phyloP scores from a whole-genome alignment of 2,797 vertebrate species.

The Rhabdomys pumilio region DNA sequence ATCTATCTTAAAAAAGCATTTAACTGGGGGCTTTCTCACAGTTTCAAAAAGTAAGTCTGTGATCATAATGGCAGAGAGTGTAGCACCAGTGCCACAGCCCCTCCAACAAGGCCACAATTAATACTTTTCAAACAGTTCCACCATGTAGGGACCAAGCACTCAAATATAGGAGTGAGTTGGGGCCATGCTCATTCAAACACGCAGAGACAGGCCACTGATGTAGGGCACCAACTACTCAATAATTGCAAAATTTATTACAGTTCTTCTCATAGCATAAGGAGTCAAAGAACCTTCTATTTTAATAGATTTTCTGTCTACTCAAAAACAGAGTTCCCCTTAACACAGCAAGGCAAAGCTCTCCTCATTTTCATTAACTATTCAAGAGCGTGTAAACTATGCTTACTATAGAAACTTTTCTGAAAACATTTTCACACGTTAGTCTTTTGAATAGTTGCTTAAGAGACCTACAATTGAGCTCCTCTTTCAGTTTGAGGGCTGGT shows the following conservation, averaged over 20 bases:
- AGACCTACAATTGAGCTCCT: not conserved
- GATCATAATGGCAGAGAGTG: not conserved
- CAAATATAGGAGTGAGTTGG: not conserved
- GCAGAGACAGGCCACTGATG: not conserved
- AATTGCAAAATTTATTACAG: not conserved
- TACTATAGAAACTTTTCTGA: not conserved
- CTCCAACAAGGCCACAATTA: not conserved
- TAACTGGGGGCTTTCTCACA: not conserved
- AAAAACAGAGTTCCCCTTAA: not conserved
- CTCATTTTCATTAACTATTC: not conserved
- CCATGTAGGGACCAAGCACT: not conserved
- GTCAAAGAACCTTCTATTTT: too few species aligned
- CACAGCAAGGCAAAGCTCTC: too few species aligned
- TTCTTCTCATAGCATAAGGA: not conserved
- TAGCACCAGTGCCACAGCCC: not conserved
- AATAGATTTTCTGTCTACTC: not conserved
- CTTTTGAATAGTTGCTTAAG: not conserved
- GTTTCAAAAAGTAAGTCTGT: not conserved
- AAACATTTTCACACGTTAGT: not conserved
- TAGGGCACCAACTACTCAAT: not conserved
- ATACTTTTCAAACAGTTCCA: not conserved
- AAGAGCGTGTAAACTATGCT: not conserved
- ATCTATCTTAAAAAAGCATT: not conserved
- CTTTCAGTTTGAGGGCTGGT: not conserved
- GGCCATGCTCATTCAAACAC: not conserved